These are phyloP conservation scores for Lagria hirta DNA, from an alignment of 2,888 invertebrate genomes.

Conservation along the genomic window DNA sequence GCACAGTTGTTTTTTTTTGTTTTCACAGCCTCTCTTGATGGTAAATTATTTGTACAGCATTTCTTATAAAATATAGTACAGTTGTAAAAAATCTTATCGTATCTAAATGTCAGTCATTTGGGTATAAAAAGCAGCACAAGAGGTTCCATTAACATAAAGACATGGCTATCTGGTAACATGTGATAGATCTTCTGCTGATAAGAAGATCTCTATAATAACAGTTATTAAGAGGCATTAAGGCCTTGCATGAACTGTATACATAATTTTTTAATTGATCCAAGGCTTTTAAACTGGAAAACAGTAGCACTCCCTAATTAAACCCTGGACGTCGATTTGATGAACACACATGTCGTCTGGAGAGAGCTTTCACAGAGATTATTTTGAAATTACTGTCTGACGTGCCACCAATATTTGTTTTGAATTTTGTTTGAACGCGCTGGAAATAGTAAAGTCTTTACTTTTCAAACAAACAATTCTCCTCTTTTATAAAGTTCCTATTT, in stretches of 20 bases:
- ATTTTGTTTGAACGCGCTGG: too few relatives aligned
- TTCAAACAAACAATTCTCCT: too few relatives aligned
- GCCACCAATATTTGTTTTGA: too few relatives aligned
- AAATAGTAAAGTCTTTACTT: too few relatives aligned
- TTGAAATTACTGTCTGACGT: too few relatives aligned
- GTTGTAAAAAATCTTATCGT: too few relatives aligned
- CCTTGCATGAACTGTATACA: conserved; percentile 43
- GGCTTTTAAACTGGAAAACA: conserved; percentile 36
- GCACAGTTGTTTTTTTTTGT: too few relatives aligned
- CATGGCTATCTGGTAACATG: conserved; percentile 18
- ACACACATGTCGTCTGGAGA: conserved; percentile 7
- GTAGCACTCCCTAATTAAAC: conserved; percentile 43
- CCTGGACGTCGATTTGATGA: conserved; percentile 34
- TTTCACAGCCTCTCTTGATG: too few relatives aligned
- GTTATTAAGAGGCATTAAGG: conserved; percentile 48
- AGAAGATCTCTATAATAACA: conserved; percentile 40
- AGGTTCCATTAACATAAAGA: conserved; percentile 35
- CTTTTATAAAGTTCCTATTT: too few relatives aligned
- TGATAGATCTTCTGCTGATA: conserved; percentile 34
- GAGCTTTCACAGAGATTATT: neutral
- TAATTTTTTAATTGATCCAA: conserved; percentile 45
- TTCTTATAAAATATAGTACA: too few relatives aligned
- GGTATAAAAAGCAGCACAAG: neutral
- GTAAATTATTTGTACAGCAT: too few relatives aligned
- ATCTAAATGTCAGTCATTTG: too few relatives aligned